phyloP scores from a whole-genome alignment of 2,888 invertebrate species.

The Tuberolachnus salignus region DNA sequence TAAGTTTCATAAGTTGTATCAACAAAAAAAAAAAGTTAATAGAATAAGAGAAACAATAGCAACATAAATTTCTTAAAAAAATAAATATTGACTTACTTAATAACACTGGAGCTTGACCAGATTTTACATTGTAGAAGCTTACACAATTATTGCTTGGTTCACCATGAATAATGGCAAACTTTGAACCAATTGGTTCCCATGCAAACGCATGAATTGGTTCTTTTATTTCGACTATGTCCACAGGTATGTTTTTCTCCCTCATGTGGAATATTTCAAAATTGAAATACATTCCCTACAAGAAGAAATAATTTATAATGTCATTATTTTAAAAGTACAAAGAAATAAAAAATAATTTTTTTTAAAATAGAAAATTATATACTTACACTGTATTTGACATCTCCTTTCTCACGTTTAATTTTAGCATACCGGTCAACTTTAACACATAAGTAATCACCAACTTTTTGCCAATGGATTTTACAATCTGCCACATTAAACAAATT shows the following conservation, averaged over 20 bases:
- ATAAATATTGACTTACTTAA: slow-evolving; percentile 74
- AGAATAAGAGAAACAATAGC: neutral
- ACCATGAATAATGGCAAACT: slow-evolving; percentile 96
- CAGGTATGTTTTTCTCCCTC: slow-evolving; percentile 95
- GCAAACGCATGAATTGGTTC: slow-evolving; percentile 92
- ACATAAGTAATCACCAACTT: slow-evolving; percentile 94
- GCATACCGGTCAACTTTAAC: slow-evolving; percentile 90
- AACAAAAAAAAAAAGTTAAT: too few relatives aligned
- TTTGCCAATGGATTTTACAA: slow-evolving; percentile 99
- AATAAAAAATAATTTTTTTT: neutral
- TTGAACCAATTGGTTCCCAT: slow-evolving; percentile 96
- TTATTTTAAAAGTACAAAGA: neutral
- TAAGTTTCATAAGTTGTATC: too few relatives aligned
- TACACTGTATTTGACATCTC: slow-evolving; percentile 88
- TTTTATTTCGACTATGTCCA: slow-evolving; percentile 96
- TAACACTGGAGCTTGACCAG: slow-evolving; percentile 85
- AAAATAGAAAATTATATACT: slow-evolving; percentile 60
- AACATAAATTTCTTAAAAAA: neutral
- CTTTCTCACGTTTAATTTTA: slow-evolving; percentile 92
- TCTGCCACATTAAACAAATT: slow-evolving; percentile 98
- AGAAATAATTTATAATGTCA: slow-evolving; percentile 33
- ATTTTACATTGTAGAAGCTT: slow-evolving; percentile 90
- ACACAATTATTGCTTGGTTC: slow-evolving; percentile 84
- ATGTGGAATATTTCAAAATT: slow-evolving; percentile 99
- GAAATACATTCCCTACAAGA: slow-evolving; percentile 83